phyloP scores from a whole-genome alignment of 2,888 invertebrate species.

The Leptinotarsa peninsularis region DNA sequence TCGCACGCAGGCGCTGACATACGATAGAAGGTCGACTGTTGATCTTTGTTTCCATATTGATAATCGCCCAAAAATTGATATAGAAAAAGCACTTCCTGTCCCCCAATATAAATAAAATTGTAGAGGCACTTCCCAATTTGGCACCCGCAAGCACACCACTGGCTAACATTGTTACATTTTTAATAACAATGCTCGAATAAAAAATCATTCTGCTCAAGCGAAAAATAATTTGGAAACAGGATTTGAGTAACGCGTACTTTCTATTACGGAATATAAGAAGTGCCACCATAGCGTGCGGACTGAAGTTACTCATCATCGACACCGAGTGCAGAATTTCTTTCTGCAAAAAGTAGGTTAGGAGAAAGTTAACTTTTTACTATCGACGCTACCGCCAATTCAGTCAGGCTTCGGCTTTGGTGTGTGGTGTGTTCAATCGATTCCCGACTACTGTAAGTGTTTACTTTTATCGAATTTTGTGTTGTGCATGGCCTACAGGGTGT shows the following conservation, averaged over 20 bases:
- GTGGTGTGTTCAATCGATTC: constrained; percentile 40
- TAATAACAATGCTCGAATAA: constrained; percentile 5
- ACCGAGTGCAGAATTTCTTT: constrained; percentile 51
- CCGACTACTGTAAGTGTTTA: constrained; percentile 23
- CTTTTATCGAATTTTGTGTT: background rate
- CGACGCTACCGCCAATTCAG: constrained; percentile 60
- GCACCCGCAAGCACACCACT: background rate
- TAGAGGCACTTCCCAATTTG: background rate
- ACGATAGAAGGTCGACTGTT: too few species aligned
- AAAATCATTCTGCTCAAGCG: constrained; percentile 8
- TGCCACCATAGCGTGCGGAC: constrained; percentile 32
- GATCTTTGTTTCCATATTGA: too few species aligned
- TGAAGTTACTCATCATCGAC: constrained; percentile 34
- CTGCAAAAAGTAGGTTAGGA: constrained; percentile 64
- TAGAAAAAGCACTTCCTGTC: too few species aligned
- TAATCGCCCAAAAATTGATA: too few species aligned
- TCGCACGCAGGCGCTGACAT: too few species aligned
- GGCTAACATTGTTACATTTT: constrained; percentile 11
- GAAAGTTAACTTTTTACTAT: constrained; percentile 65
- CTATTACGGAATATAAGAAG: constrained; percentile 35
- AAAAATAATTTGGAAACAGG: constrained; percentile 25
- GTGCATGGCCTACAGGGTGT: background rate
- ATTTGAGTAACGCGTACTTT: constrained; percentile 22
- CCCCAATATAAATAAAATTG: too few species aligned
- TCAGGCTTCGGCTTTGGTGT: constrained; percentile 60